Conservation (phyloP, 2,797 vertebrate species). For the Hypotaenidia okinawae region DNA sequence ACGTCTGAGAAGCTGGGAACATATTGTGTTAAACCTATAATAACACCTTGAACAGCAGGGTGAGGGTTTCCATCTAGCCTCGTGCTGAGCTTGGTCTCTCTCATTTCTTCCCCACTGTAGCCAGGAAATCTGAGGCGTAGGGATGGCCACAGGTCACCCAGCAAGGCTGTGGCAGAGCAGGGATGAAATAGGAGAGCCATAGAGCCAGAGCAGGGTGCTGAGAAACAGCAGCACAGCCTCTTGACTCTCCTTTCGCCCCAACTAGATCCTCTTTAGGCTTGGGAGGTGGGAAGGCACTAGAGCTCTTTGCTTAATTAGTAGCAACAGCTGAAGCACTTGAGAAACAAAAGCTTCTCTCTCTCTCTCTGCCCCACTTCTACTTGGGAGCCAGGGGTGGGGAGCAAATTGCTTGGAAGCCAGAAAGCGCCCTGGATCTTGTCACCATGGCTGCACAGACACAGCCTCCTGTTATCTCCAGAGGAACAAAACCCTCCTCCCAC, state of each 20-base stretch:
- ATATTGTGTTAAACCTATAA: neutral
- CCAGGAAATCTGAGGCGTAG: neutral
- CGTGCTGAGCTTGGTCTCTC: slow-evolving; percentile 10
- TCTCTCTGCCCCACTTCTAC: slow-evolving; percentile 64
- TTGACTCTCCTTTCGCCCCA: slow-evolving; percentile 12
- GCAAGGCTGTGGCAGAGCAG: neutral
- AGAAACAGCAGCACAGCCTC: neutral
- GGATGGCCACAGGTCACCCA: neutral
- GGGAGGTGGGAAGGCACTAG: slow-evolving; percentile 12
- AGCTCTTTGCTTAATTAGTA: slow-evolving; percentile 57
- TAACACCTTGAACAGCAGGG: slow-evolving; percentile 38
- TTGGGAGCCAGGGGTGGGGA: slow-evolving; percentile 55
- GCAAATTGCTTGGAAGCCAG: slow-evolving; percentile 61
- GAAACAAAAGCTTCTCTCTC: slow-evolving; percentile 66
- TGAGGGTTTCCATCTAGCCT: slow-evolving; percentile 28
- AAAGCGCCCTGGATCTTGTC: slow-evolving; percentile 65
- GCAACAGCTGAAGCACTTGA: slow-evolving; percentile 69
- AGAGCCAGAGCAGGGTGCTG: neutral
- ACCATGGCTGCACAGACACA: slow-evolving; percentile 71
- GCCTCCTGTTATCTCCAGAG: slow-evolving; percentile 65
- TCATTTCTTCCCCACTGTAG: neutral
- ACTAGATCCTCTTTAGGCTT: neutral
- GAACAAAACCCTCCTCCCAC: slow-evolving; percentile 67
- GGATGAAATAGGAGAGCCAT: neutral
- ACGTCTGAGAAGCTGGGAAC: slow-evolving; percentile 30